These are phyloP conservation scores for Ctenopoma multispine DNA, from an alignment of 2,797 vertebrate genomes.

Conservation along the genomic window DNA sequence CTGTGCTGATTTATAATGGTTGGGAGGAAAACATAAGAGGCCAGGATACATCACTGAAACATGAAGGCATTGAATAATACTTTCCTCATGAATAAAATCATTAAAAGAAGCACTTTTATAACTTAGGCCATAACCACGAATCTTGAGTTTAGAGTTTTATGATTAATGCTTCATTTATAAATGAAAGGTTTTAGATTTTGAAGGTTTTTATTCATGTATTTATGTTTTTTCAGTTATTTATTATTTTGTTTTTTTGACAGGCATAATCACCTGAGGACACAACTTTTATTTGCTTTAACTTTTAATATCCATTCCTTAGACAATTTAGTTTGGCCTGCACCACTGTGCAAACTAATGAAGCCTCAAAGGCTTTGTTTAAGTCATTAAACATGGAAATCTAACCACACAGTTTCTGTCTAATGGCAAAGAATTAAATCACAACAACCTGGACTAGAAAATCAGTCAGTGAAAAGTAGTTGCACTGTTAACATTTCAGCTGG, in stretches of 20 bases:
- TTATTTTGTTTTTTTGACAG: slow-evolving; percentile 49
- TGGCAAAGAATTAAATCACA: slow-evolving; percentile 62
- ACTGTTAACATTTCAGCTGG: slow-evolving; percentile 23
- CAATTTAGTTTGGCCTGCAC: slow-evolving; percentile 51
- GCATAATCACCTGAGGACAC: slow-evolving; percentile 54
- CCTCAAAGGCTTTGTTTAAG: slow-evolving; percentile 65
- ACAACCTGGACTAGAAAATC: slow-evolving; percentile 39
- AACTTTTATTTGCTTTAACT: slow-evolving; percentile 59
- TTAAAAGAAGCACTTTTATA: slow-evolving; percentile 73
- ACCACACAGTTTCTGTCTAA: slow-evolving; percentile 55
- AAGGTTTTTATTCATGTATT: slow-evolving; percentile 32
- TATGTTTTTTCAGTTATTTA: slow-evolving; percentile 41
- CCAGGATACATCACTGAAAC: slow-evolving; percentile 69
- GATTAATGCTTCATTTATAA: slow-evolving; percentile 74
- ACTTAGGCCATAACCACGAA: slow-evolving; percentile 57
- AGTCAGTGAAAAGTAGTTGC: slow-evolving; percentile 13
- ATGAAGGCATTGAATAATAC: slow-evolving; percentile 74
- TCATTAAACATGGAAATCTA: slow-evolving; percentile 71
- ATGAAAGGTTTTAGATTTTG: slow-evolving; percentile 53
- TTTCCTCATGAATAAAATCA: slow-evolving; percentile 79
- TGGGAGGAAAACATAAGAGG: slow-evolving; percentile 56
- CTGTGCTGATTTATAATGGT: slow-evolving; percentile 75
- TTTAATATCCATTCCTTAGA: slow-evolving; percentile 55
- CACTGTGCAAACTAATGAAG: slow-evolving; percentile 69
- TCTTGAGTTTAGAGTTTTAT: slow-evolving; percentile 44